Conservation (phyloP, 2,797 vertebrate species). For the Rhabdophis nuchalis region DNA sequence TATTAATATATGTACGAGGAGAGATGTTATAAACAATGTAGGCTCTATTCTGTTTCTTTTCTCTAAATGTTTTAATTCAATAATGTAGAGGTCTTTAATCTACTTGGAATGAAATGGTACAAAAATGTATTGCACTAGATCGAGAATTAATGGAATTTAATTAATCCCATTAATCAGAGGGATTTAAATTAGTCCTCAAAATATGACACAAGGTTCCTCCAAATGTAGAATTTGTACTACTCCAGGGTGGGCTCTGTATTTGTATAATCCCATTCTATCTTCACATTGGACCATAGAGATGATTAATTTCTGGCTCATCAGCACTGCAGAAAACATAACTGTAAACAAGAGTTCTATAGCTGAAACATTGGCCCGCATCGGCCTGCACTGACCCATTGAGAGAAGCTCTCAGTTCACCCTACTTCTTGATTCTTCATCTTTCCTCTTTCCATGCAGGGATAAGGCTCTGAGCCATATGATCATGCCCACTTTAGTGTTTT, state of each 20-base stretch:
- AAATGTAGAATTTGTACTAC: background rate
- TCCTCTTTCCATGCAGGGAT: background rate
- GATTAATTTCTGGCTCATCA: background rate
- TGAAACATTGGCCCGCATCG: background rate
- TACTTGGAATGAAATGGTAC: background rate
- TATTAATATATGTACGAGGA: background rate
- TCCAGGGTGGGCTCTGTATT: background rate
- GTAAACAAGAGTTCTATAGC: background rate
- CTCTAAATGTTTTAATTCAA: background rate
- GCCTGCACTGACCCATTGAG: background rate
- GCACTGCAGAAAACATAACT: background rate
- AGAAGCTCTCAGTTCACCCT: background rate
- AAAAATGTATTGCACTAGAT: slow-evolving; percentile 15
- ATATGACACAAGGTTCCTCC: background rate
- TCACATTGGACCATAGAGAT: background rate
- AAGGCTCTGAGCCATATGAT: background rate
- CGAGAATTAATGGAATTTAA: background rate
- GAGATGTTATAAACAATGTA: background rate
- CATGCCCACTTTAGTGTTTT: background rate
- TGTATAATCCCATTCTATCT: background rate
- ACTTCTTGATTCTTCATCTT: background rate
- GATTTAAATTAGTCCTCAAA: background rate
- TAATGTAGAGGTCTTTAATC: background rate
- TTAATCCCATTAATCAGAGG: background rate
- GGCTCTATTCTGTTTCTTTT: background rate